Base-by-base conservation (phyloP, 1,140 invertebrate genomes). In the Psilanteris sp. region DNA sequence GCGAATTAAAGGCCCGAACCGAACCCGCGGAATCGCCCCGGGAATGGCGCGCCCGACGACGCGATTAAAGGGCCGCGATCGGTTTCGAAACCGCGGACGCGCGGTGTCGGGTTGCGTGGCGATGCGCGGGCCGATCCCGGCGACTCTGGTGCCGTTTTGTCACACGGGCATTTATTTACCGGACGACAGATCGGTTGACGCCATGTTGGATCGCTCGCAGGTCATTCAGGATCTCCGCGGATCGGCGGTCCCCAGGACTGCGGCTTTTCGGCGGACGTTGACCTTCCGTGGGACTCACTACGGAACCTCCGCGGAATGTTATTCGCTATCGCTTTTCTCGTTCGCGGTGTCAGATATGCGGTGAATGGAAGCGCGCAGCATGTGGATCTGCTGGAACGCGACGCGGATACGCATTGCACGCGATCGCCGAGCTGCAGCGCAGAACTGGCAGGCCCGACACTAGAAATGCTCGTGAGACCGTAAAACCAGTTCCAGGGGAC, bases 131-230 rank as follows among this genome's bases (percentile, higher is more conserved):
- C 9, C 5, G 3, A 36, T 3, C 11, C 10, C 16, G 10, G 20
- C 0, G 1, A 1, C 22, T 26, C 4, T 1, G 9, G 14, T 18
- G 9, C 7, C 10, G 31, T 10, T 11, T 11, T 37, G 16, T 36
- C 11, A 24, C 39, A 46, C 24, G 44, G 7, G 52, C 52, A 36
- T 78, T 72, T 78, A 84, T 84, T 87, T 88, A 88, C 87, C 87
- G 81, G 84, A 88, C 78, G 87, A 87, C 79, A 88, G 84, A 85
- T 88, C 87, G 78, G 85, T 87, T 79, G 87, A 86, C 85, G 87
- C 87, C 87, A 87, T 88, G 78, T 88, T 88, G 86, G 79, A 80
- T 85, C 79, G 82, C 78, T 83, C 43, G 77, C 79, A 66, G 81
- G 81, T 85, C 81, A 85, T 83, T 80, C 78, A 78, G 76, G 68